Base-by-base conservation (phyloP, 92 coral and sea anemone genomes). In the Porites cylindrica region DNA sequence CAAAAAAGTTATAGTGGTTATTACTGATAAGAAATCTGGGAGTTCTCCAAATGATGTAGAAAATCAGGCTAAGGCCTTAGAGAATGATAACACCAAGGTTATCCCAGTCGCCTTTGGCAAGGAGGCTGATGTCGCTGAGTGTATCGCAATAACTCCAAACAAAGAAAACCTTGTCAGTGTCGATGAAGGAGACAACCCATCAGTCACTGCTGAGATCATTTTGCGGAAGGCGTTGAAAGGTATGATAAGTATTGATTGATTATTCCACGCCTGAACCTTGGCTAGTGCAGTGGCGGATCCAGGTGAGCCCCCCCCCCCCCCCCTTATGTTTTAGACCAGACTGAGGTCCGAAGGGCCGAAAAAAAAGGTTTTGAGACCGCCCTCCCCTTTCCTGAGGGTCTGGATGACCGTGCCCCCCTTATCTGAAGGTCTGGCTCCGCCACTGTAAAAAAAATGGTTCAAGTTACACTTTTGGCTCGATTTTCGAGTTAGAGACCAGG, bases 71-170 rank as follows among this genome's bases (percentile, higher is more conserved):
- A 66, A 89, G 43, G 75, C 69, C 72, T 81, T 92, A 64, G 94
- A 94, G 43, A 83, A 86, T 54, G 90, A 85, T 62, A 70, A 87
- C 24, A 88, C 92, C 76, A 92, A 90, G 66, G 96, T 94, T 17
- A 86, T 94, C 76, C 90, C 95, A n/a, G 93, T 94, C 26, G 90
- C 94, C 4, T 72, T 94, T 72, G 98, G 95, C 51, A 68, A 90
- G 70, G 86, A 87, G 72, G 53, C 92, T 54, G 85, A 93, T 68
- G 71, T 70, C 12, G 26, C 9, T 8, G 95, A 90, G 77, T 79
- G 93, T 17, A 72, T 85, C 32, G 82, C 18, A 21, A 80, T 92
- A 2, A 91, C 93, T 32, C 88, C 94, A 0, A 88, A 90, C 77
- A 89, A 84, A 72, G 89, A 93, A 56, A 90, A 94, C 85, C 92